Evolutionary conservation across 2,113 vertebrate genomes (phyloP).

Genomic region (Leiothrix lutea): DNA sequence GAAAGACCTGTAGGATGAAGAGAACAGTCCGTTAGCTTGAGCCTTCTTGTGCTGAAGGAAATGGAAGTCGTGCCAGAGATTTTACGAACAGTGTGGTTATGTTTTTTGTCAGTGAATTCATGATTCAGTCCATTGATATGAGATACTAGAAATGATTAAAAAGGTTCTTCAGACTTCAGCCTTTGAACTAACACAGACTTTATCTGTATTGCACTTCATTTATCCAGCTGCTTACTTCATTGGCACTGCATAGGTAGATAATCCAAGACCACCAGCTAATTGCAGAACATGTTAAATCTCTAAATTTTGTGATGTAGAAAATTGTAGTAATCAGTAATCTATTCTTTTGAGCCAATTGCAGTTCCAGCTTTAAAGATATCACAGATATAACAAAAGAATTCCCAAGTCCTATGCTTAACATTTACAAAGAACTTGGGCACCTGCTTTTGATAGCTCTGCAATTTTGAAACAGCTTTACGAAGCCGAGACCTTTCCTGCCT

Average conservation of each 20-base stretch:
- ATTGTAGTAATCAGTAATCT: background rate
- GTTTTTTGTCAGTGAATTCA: background rate
- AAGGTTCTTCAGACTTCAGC: background rate
- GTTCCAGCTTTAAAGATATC: background rate
- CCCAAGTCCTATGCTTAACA: background rate
- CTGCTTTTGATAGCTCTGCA: background rate
- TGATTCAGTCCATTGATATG: background rate
- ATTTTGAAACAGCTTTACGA: background rate
- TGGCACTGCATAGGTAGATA: background rate
- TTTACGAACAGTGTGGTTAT: background rate
- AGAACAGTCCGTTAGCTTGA: background rate
- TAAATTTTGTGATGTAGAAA: background rate
- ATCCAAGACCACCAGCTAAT: background rate
- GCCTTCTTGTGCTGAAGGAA: background rate
- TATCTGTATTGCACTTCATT: background rate
- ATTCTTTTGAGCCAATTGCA: background rate
- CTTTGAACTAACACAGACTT: background rate
- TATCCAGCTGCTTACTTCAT: background rate
- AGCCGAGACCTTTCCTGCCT: background rate
- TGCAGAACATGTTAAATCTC: background rate
- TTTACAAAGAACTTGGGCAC: background rate
- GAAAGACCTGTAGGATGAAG: background rate
- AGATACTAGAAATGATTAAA: background rate
- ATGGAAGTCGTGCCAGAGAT: background rate
- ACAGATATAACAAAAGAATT: background rate